Evolutionary conservation across 1,140 invertebrate species (phyloP).

Genomic region (Cotesia chilonis): DNA sequence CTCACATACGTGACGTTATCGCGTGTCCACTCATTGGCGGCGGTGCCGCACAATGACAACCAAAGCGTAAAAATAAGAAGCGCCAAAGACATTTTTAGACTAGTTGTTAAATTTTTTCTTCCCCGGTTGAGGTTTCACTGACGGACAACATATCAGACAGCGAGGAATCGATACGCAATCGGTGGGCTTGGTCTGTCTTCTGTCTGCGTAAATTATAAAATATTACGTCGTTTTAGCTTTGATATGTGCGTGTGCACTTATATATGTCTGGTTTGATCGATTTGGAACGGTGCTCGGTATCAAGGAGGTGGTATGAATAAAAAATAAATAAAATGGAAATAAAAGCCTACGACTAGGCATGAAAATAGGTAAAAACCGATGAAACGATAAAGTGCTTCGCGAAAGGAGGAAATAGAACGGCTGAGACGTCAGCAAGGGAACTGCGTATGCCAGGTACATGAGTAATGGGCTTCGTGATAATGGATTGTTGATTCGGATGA

Average conservation of each 20-base stretch:
- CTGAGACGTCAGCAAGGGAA: conserved; percentile 31
- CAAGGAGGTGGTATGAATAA: conserved; percentile 4
- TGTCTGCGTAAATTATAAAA: no score
- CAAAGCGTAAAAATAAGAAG: neutral
- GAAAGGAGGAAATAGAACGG: conserved; percentile 29
- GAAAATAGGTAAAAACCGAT: conserved; percentile 6
- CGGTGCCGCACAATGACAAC: neutral
- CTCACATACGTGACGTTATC: conserved; percentile 35
- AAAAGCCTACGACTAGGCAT: neutral
- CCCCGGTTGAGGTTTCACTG: no score
- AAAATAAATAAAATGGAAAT: conserved; percentile 1
- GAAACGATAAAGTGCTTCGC: conserved; percentile 28
- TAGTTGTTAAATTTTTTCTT: no score
- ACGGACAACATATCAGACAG: no score
- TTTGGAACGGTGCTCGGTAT: no score
- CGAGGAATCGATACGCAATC: no score
- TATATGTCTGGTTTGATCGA: no score
- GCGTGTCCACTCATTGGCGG: conserved; percentile 22
- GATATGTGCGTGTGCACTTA: no score
- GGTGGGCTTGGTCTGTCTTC: no score
- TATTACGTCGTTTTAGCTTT: no score
- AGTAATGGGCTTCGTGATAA: conserved; percentile 43
- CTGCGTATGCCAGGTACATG: conserved; percentile 41
- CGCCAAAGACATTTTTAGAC: no score
- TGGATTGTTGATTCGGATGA: conserved; percentile 44